phyloP scores from a whole-genome alignment of 2,797 vertebrate species.

The Austrolebias charrua region DNA sequence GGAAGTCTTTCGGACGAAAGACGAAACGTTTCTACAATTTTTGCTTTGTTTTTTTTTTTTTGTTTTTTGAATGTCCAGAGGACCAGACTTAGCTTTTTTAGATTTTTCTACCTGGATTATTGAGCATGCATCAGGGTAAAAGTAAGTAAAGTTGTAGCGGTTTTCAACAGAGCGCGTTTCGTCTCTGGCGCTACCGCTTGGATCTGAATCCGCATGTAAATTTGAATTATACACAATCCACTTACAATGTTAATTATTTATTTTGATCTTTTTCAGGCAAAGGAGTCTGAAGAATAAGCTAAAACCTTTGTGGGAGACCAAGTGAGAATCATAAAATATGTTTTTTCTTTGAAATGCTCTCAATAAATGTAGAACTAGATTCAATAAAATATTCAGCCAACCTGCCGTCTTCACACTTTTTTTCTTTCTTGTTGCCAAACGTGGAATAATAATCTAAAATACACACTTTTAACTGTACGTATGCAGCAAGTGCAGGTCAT shows the following conservation, averaged over 20 bases:
- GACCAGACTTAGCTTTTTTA: too few relatives aligned
- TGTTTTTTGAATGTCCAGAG: too few relatives aligned
- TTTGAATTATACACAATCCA: background rate
- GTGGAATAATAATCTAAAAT: background rate
- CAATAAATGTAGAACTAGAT: constrained; percentile 32
- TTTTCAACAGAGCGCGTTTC: background rate
- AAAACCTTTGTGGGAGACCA: constrained; percentile 9
- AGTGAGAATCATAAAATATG: constrained; percentile 75
- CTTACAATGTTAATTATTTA: background rate
- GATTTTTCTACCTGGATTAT: too few relatives aligned
- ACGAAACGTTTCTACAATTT: too few relatives aligned
- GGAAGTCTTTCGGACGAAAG: too few relatives aligned
- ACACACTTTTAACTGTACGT: background rate
- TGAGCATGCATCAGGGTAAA: too few relatives aligned
- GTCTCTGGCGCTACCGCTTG: too few relatives aligned
- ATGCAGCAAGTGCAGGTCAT: background rate
- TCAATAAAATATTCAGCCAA: constrained; percentile 42
- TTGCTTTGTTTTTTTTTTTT: too few relatives aligned
- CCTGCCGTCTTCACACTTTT: constrained; percentile 22
- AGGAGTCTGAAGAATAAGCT: constrained; percentile 74
- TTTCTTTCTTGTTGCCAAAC: background rate
- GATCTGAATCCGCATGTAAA: background rate
- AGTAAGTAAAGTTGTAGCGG: constrained; percentile 45
- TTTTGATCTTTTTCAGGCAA: constrained; percentile 57
- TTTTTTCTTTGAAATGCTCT: constrained; percentile 44